phyloP scores from a whole-genome alignment of 1,140 invertebrate genomes.

The Anoplolepis gracilipes region DNA sequence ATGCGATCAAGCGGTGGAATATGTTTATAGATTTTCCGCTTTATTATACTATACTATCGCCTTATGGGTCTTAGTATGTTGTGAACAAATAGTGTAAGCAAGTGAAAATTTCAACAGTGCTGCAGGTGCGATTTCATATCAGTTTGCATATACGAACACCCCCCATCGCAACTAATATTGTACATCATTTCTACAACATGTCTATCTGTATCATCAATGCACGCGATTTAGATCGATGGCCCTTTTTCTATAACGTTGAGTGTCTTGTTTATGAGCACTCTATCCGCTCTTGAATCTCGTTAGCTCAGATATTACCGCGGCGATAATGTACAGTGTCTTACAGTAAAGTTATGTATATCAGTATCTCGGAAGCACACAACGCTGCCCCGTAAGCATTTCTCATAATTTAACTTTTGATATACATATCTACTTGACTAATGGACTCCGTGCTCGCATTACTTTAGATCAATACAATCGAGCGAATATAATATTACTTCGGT shows the following conservation, averaged over 20 bases:
- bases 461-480: conserved; percentile 2
- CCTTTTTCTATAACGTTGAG: conserved; percentile 24
- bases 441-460: conserved; percentile 33
- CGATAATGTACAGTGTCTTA: conserved; percentile 45
- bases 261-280: conserved; percentile 52
- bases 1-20: background rate
- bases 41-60: background rate
- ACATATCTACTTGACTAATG: conserved; percentile 42
- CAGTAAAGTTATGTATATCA: conserved; percentile 25
- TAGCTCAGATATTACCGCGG: conserved; percentile 33
- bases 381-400: conserved; percentile 33
- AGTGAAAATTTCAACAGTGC: conserved; percentile 8
- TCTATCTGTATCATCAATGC: background rate
- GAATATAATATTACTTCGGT: conserved; percentile 4
- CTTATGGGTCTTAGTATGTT: background rate
- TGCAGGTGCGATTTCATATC: background rate
- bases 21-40: conserved; percentile 30
- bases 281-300: conserved; percentile 37
- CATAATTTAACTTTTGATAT: conserved; percentile 45
- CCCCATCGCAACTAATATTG: background rate
- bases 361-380: conserved; percentile 3
- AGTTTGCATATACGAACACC: background rate
- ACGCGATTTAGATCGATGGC: conserved; percentile 30
- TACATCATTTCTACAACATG: background rate
- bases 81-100: conserved; percentile 6